Evolutionary conservation across 2,888 invertebrate genomes (phyloP), one percentile per base, ranked within the genome.

Genomic region (Phalangium opilio): DNA sequence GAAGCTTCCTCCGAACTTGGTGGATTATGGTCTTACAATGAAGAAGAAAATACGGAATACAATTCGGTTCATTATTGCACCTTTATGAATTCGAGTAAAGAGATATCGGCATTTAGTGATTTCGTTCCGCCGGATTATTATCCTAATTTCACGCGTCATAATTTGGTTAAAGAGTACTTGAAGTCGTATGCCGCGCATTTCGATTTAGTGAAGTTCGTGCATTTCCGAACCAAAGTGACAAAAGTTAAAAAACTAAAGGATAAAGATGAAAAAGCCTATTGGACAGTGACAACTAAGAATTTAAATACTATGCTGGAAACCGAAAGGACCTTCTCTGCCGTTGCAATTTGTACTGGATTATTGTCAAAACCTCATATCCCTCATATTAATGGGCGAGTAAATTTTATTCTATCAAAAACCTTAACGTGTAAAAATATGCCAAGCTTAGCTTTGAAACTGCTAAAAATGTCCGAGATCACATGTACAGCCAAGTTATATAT

Each of bases 341-440:
- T 71, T 2, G 58, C 70, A 57, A 58, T 70, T 2, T 68, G 68
- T 51, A 63, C 63, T 1, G 71, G 71, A 1, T 69, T 69, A 52
- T 69, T 68, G 54, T 62, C 62, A 1, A 57, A 61, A 27, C 68
- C 69, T 1, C 56, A 65, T 45, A 50, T 57, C 27, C 69, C 70
- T 3, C 33, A 56, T 8, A 59, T 69, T 52, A 52, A 57, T 5
- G 69, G 68, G n/a, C 55, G 65, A 41, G 63, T 60, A 1, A 58
- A 14, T 0, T 66, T 65, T 49, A 42, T n/a, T n/a, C n/a, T n/a
- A n/a, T n/a, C n/a, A n/a, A n/a, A n/a, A n/a, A n/a, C n/a, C n/a
- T n/a, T n/a, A n/a, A n/a, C n/a, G n/a, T n/a, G n/a, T n/a, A n/a
- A n/a, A n/a, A n/a, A n/a, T n/a, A n/a, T n/a, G n/a, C n/a, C n/a